Evolutionary conservation across 2,888 invertebrate species (phyloP).

Genomic region (Dryobotodes eremita): DNA sequence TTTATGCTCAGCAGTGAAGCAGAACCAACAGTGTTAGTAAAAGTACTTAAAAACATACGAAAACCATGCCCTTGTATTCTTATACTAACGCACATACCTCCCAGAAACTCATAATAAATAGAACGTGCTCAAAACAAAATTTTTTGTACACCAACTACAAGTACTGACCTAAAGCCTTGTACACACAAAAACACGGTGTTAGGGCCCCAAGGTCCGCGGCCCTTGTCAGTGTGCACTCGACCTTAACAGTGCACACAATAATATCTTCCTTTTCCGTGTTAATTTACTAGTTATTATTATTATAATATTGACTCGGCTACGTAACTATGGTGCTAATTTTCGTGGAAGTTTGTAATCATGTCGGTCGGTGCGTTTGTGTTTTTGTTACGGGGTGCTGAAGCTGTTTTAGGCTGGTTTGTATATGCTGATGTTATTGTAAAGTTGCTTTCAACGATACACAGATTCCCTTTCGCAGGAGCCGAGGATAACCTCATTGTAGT

Average conservation of each 20-base stretch:
- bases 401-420: neutral
- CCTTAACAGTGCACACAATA: conserved; percentile 57
- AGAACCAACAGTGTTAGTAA: neutral
- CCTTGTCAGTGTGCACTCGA: conserved; percentile 65
- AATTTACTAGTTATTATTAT: conserved; percentile 60
- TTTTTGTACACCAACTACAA: conserved; percentile 36
- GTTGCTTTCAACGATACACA: neutral
- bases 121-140: conserved; percentile 31
- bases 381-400: neutral
- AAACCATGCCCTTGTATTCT: conserved; percentile 27
- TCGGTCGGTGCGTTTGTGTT: neutral
- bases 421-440: neutral
- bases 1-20: neutral
- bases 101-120: conserved; percentile 28
- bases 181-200: conserved; percentile 30
- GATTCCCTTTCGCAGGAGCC: no score
- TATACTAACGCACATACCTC: neutral
- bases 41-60: conserved; percentile 32
- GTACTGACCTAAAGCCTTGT: conserved; percentile 64
- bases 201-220: conserved; percentile 61
- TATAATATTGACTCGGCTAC: conserved; percentile 60
- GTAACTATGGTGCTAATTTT: conserved; percentile 39
- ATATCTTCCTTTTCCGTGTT: conserved; percentile 66
- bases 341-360: conserved; percentile 18
- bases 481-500: neutral